Conservation (phyloP, 2,888 invertebrate species). For the Mythimna vitellina region DNA sequence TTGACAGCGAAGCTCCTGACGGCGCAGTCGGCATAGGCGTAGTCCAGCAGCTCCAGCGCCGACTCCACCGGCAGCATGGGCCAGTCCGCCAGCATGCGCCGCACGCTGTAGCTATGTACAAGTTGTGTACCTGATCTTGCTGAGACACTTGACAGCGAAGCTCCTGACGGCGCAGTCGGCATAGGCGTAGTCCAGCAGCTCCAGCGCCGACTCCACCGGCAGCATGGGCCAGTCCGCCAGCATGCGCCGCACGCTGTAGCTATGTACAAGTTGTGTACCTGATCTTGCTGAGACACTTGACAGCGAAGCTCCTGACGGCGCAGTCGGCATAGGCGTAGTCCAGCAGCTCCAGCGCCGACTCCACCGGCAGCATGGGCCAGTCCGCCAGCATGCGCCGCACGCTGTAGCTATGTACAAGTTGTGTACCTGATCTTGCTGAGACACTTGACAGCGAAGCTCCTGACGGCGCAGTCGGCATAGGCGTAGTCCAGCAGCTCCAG, state of each 20-base stretch:
- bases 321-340: conserved; percentile 98
- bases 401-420: conserved; percentile 85
- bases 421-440: conserved; percentile 92
- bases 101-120: conserved; percentile 89
- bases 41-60: conserved; percentile 97
- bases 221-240: no score
- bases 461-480: conserved; percentile 96
- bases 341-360: conserved; percentile 96
- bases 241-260: conserved; percentile 77
- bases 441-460: conserved; percentile 96
- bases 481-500: conserved; percentile 98
- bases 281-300: conserved; percentile 93
- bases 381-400: conserved; percentile 94
- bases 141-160: no score
- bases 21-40: conserved; percentile 97
- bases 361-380: conserved; percentile 96
- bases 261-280: conserved; percentile 79
- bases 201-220: no score
- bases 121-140: no score
- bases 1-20: conserved; percentile 97
- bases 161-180: no score
- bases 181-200: no score
- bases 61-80: conserved; percentile 94
- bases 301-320: conserved; percentile 96
- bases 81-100: conserved; percentile 95